Conservation (phyloP, 2,113 vertebrate species). For the Naja naja region DNA sequence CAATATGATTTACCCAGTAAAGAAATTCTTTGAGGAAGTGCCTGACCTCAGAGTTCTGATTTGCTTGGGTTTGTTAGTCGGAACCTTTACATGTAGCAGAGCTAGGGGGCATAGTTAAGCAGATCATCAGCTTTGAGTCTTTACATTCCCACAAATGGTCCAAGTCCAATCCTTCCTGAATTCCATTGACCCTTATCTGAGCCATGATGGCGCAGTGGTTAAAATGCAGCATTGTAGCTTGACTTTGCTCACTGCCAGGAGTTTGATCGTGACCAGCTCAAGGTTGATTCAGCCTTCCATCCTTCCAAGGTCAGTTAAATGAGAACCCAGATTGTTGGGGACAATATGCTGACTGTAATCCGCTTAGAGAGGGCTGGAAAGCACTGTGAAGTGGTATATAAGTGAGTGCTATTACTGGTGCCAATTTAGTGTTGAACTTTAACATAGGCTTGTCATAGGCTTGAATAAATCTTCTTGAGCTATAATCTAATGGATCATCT, state of each 20-base stretch:
- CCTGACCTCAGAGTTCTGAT: no score
- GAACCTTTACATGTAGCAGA: background rate
- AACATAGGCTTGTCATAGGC: background rate
- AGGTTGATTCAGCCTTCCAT: background rate
- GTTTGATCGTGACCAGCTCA: background rate
- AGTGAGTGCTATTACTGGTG: background rate
- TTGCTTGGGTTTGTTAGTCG: no score
- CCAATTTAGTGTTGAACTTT: background rate
- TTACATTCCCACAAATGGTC: background rate
- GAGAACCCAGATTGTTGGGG: background rate
- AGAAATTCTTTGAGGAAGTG: no score
- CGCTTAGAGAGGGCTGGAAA: background rate
- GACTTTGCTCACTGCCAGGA: background rate
- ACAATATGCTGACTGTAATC: background rate
- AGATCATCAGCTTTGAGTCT: background rate
- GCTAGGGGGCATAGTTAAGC: background rate
- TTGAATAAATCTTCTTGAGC: background rate
- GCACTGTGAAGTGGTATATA: background rate
- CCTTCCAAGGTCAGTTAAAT: background rate
- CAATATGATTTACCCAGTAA: no score
- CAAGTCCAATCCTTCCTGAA: background rate
- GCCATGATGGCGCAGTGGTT: background rate
- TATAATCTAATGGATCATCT: background rate
- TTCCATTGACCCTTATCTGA: background rate
- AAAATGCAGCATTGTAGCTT: background rate